These are phyloP conservation scores for Malaclemys terrapin DNA, from an alignment of 2,113 vertebrate genomes.

Conservation along the genomic window DNA sequence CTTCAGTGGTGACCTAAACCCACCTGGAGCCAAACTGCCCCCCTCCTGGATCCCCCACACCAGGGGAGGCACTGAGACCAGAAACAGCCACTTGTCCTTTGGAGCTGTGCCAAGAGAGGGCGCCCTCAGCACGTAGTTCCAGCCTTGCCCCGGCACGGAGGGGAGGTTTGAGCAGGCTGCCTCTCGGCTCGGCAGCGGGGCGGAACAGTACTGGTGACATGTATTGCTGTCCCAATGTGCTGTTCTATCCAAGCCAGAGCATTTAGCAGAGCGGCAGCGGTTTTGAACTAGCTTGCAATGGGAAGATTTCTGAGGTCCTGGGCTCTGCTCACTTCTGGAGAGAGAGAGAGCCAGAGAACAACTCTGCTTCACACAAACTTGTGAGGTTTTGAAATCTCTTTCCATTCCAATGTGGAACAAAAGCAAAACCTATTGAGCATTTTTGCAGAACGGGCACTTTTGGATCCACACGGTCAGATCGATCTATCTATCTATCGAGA, in stretches of 20 bases:
- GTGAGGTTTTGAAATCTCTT: not conserved
- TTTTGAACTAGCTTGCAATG: not conserved
- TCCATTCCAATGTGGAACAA: fast-evolving
- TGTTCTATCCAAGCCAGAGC: not conserved
- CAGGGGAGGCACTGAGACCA: no score
- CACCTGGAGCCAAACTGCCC: not conserved
- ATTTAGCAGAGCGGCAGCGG: not conserved
- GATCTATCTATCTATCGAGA: not conserved
- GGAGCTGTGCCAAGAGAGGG: not conserved
- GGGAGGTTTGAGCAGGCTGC: not conserved
- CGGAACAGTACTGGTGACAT: not conserved
- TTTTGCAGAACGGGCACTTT: no score
- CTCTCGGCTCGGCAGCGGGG: not conserved
- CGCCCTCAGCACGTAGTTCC: not conserved
- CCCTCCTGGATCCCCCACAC: no score
- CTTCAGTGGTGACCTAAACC: not conserved
- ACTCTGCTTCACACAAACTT: fast-evolving
- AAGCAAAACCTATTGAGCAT: not conserved
- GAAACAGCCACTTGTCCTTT: not conserved
- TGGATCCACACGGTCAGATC: no score
- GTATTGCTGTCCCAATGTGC: not conserved
- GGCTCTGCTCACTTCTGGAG: not conserved
- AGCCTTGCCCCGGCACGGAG: not conserved
- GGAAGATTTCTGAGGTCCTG: not conserved
- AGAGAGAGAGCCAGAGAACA: not conserved